Base-by-base conservation (phyloP, 1,140 invertebrate species). In the Physella acuta region DNA sequence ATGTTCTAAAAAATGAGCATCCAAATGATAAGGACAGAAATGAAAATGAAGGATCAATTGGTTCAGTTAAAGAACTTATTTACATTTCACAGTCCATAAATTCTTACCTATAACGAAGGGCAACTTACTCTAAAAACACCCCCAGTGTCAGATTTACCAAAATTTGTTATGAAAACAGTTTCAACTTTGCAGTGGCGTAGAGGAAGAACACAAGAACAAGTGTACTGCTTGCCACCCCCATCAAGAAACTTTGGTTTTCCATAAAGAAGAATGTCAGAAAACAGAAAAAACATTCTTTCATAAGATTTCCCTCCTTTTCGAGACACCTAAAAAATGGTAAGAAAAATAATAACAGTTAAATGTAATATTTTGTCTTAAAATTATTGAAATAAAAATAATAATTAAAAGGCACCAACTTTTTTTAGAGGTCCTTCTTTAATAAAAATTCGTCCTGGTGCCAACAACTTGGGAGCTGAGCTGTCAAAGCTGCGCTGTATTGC, bases 351-450 rank as follows among this genome's bases (percentile, higher is more conserved):
- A n/a, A n/a, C n/a, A n/a, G n/a, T n/a, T n/a, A n/a, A n/a, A n/a
- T n/a, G n/a, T n/a, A n/a, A n/a, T n/a, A n/a, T n/a, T n/a, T n/a
- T n/a, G n/a, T n/a, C n/a, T n/a, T n/a, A n/a, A n/a, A n/a, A n/a
- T n/a, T n/a, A n/a, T n/a, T n/a, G n/a, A n/a, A n/a, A n/a, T n/a
- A n/a, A n/a, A n/a, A n/a, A n/a, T n/a, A n/a, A n/a, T n/a, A n/a
- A 8, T 56, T 56, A n/a, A 56, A 8, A 56, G 24, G 11, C 28
- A 2, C 26, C 49, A 63, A 83, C 90, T 85, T 91, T 90, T 79
- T 89, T 88, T 0, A 92, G 82, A 30, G 87, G 80, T 17, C 91
- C 91, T 82, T 92, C 90, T 76, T 90, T 91, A 49, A 92, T 87
- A 56, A 92, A 86, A 67, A 87, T 87, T 34, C 91, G 86, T 1